Evolutionary conservation across 2,888 invertebrate species (phyloP), one percentile per base, ranked within the genome.

Genomic region (Agrilus biguttatus): DNA sequence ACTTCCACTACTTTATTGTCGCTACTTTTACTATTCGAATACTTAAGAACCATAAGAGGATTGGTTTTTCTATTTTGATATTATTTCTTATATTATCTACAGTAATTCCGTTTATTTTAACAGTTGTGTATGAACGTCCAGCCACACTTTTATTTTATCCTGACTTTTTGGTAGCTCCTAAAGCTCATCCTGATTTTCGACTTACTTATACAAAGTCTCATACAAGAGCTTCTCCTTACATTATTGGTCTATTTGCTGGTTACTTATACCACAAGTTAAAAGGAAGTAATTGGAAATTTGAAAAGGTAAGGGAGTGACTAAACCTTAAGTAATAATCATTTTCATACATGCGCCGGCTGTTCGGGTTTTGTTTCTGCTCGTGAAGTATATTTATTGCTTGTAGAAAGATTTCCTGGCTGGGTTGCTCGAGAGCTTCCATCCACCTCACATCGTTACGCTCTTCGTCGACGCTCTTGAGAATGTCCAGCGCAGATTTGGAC

Each of bases 1-100:
- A 82, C 60, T 78, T 80, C 63, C 81, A 82, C 57, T 77, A 72
- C 63, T 79, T 78, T 61, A 61, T 75, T 38, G 56, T 78, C 13
- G 72, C 73, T 0, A 59, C 74, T n/a, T 55, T 71, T 14, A 50
- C 72, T 13, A 71, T 67, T 51, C 58, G 66, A 49, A 39, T 74
- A 10, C 68, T 74, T 52, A 66, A 64, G 36, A 63, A 59, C 10
- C 55, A 58, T 6, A 68, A 66, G 0, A 59, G 55, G 12, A 28
- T 68, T 0, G 74, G 73, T 1, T 45, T 71, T 10, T 48, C 57
- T n/a, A 49, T 67, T 6, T 60, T 70, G 3, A 51, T 54, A 0
- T 32, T 61, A 1, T 45, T 73, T 1, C 58, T 68, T 0, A 49
- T 67, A 1, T 59, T 63, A 2, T 68, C 77, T 0, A 43, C 76